Base-by-base conservation (phyloP, 1,140 invertebrate species). In the Samia ricini region DNA sequence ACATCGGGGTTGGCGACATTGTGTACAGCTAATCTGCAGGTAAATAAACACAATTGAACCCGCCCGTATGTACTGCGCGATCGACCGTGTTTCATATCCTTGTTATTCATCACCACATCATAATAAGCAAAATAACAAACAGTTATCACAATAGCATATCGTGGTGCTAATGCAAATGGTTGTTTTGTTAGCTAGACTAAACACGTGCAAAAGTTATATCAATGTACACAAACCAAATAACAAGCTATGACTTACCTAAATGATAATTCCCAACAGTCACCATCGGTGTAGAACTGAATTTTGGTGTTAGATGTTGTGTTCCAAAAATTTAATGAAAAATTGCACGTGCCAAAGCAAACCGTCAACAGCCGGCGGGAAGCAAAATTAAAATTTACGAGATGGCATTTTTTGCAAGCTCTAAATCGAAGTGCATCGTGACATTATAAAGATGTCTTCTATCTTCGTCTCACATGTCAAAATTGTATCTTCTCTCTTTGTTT, bases 21-120 rank as follows among this genome's bases (percentile, higher is more conserved):
- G 68, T 82, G 72, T 66, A 74, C 74, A 55, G 71, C 76, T 82
- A 86, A 88, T 86, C 88, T 90, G 85, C 62, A 85, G 85, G 79
- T 86, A 88, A 90, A 90, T 80, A 90, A 88, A 88, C 88, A 88
- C 83, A 89, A 88, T 83, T 89, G 80, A 42, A 85, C 79, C 76
- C 72, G 71, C 60, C 58, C 61, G 24, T 52, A 52, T 52, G 6
- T 42, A 24, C 5, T 22, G 7, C 23, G 42, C 22, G 12, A 4
- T 15, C 33, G 26, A 58, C 12, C 20, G n/a, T 26, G n/a, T 52
- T n/a, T 52, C 15, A 10, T 19, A 52, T 7, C 10, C 26, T 59
- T 26, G 57, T 54, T 50, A 55, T 54, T 20, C 26, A 59, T 20
- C n/a, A 26, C 33, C 15, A 56, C 20, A 57, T 20, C 56, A 57